Evolutionary conservation across 1,140 invertebrate species (phyloP).

Genomic region (Hylaeus volcanicus): DNA sequence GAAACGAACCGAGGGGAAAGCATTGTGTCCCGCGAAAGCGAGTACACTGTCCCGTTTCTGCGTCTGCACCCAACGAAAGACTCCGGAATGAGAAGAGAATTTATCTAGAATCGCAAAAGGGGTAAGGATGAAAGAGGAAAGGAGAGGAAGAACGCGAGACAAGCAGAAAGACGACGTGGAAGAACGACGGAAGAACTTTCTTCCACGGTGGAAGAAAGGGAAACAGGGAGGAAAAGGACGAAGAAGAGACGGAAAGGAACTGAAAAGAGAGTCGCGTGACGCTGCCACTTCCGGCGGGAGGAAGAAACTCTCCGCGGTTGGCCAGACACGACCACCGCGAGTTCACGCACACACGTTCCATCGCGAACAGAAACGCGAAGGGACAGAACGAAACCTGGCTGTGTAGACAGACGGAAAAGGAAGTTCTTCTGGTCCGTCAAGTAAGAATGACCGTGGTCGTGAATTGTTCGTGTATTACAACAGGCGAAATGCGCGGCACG

Average conservation of each 20-base stretch:
- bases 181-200: neutral
- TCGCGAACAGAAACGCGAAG: neutral
- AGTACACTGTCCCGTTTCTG: neutral
- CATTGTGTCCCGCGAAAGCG: slow-evolving; percentile 25
- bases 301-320: slow-evolving; percentile 1
- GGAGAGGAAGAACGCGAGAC: neutral
- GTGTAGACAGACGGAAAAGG: slow-evolving; percentile 4
- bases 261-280: slow-evolving; percentile 33
- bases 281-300: slow-evolving; percentile 34
- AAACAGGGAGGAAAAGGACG: neutral
- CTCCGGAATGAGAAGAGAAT: slow-evolving; percentile 19
- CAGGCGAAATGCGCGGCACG: neutral
- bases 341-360: neutral
- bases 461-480: neutral
- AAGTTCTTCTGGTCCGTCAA: slow-evolving; percentile 19
- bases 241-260: neutral
- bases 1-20: neutral
- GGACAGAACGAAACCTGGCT: neutral
- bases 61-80: slow-evolving; percentile 18
- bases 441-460: slow-evolving; percentile 19
- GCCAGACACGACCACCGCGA: neutral
- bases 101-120: slow-evolving; percentile 3
- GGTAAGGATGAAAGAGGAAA: neutral
- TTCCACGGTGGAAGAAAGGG: neutral
- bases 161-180: no score